Base-by-base conservation (phyloP, 64 coral and sea anemone genomes). In the Pocillopora verrucosa region DNA sequence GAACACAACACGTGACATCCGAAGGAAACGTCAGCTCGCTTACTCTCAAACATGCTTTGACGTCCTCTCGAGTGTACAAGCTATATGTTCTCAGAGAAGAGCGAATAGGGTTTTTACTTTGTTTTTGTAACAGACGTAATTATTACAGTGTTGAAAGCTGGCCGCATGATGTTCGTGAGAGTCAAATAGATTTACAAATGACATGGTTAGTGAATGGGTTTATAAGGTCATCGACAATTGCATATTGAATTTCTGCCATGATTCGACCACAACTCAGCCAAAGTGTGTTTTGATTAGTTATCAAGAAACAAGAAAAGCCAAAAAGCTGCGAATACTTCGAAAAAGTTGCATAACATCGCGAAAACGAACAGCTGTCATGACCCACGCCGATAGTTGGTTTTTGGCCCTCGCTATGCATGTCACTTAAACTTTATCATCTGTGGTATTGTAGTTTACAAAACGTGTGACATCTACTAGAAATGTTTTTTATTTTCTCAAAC, bases 61-160 rank as follows among this genome's bases (percentile, higher is more conserved):
- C 75, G 56, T 9, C 67, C 25, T 77, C 22, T 34, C 22, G n/a
- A 72, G 41, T 13, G 36, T 19, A 20, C 67, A 3, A 51, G 41
- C 41, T n/a, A 58, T 36, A 60, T 83, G 80, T 67, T 20, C 36
- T 9, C 13, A 20, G 11, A 60, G 5, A 69, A 72, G 41, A 72
- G 20, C 17, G 36, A 56, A 68, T 19, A 85, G 11, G 36, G 26
- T 10, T 72, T 72, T 72, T 72, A 34, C 65, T 1, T 36, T 72
- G n/a, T 26, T 85, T 72, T 51, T 72, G 82, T 85, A 13, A 56
- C 16, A 56, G 82, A 85, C 72, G 20, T 72, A 72, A 85, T 58
- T 56, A 65, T 72, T 65, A 22, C 20, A n/a, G 77, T 65, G 82
- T 85, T 85, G 82, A 85, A 72, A 85, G 65, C 82, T 85, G 16